phyloP scores from a whole-genome alignment of 2,888 invertebrate genomes.

The Microctonus hyperodae region DNA sequence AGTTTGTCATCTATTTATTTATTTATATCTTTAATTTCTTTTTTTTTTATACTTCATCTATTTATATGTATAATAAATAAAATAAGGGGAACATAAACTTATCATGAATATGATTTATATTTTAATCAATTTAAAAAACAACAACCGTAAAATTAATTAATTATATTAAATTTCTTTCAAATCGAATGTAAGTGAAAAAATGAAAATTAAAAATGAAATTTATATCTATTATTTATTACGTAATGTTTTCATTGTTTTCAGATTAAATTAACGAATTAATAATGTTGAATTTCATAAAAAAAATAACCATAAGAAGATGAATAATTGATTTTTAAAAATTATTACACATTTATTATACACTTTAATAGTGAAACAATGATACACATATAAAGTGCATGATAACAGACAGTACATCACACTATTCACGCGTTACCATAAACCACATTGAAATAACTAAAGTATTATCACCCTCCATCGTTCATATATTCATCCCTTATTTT shows the following conservation, averaged over 20 bases:
- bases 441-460: slow-evolving; percentile 9
- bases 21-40: neutral
- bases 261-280: too few relatives aligned
- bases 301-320: too few relatives aligned
- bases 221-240: neutral
- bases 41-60: neutral
- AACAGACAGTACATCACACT: too few relatives aligned
- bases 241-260: too few relatives aligned
- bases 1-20: neutral
- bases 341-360: too few relatives aligned
- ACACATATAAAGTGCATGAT: neutral
- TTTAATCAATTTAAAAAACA: neutral
- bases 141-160: neutral
- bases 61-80: neutral
- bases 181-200: neutral
- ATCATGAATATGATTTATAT: too few relatives aligned
- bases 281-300: too few relatives aligned
- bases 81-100: too few relatives aligned
- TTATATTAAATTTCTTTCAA: neutral
- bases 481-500: neutral
- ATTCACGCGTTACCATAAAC: neutral
- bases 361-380: neutral
- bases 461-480: slow-evolving; percentile 1
- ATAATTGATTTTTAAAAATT: too few relatives aligned
- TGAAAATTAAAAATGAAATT: neutral